Base-by-base conservation (phyloP, 1,140 invertebrate species). In the Cataglyphis hispanica region DNA sequence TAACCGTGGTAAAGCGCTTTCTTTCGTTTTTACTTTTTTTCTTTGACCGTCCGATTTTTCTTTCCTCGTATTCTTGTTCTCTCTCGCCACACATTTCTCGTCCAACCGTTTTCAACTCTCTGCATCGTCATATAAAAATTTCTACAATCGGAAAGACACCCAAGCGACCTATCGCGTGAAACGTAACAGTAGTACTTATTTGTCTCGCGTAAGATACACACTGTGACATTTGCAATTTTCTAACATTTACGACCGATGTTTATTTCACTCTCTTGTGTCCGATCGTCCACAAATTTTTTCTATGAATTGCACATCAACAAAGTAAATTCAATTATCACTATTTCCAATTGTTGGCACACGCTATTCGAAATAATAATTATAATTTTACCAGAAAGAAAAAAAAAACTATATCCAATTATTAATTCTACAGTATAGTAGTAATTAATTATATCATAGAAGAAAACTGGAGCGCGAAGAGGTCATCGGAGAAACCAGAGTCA, bases 121-220 rank as follows among this genome's bases (percentile, higher is more conserved):
- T 22, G 34, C 19, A 22, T 40, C 40, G 46, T n/a, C 4, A 43
- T 34, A 56, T 13, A 46, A 61, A 63, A 19, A 25, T 46, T 76
- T 50, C 50, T 40, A 43, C 43, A 34, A 10, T 31, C 8, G 60
- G n/a, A 72, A 63, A 25, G 66, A 76, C 64, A 76, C 58, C 61
- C 75, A 50, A 58, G 69, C 37, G 83, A 25, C 31, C 66, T 66
- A 58, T 77, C 56, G 50, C 25, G 22, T 16, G 22, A 53, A 61
- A 85, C 66, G 50, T 58, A 34, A n/a, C 61, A n/a, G 7, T 53
- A 31, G 53, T 53, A 40, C 31, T 74, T 64, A 43, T 88, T 85
- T 75, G 53, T 61, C 40, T 86, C 34, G 43, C 16, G 22, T 61
- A 76, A 78, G 60, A 46, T n/a, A n/a, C 46, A 84, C 70, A 46